Base-by-base conservation (phyloP, 2,113 vertebrate genomes). In the Martes martes region DNA sequence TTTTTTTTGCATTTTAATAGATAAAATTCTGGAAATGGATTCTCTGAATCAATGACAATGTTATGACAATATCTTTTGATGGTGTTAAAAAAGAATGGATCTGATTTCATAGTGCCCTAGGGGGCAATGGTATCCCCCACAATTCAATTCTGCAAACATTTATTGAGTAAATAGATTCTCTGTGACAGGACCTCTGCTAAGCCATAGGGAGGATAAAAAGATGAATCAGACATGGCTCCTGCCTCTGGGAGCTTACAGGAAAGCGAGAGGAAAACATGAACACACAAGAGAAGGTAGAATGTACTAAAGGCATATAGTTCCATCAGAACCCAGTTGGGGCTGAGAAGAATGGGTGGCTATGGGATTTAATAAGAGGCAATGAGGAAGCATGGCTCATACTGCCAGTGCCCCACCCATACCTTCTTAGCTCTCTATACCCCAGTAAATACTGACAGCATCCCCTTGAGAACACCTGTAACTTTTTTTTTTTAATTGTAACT, bases 141-240 rank as follows among this genome's bases (percentile, higher is more conserved):
- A 96, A 97, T 95, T 97, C 96, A 97, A 74, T 95, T 95, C 78
- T 24, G 91, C 84, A 93, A 98, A 96, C 78, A 89, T 95, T 97
- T 97, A 95, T 91, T 93, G 89, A 97, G 93, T 95, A 97, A 96
- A 97, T 91, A 93, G 93, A 96, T 96, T 96, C 91, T 95, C 73
- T 74, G 86, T 96, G 95, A 96, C 91, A 95, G 92, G 91, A 89
- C 96, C 65, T 98, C 85, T 67, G 65, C 85, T 97, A 93, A 97
- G 78, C 89, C 95, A 91, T 1, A 33, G 47, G 65, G 86, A 95
- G 78, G 91, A 97, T 96, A 79, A 97, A 93, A 96, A 97, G 89
- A 96, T 95, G 93, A 97, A 97, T 80, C 76, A 93, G 89, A 94
- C 78, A 42, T 91, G 71, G 81, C 50, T 80, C 89, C 78, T 93